These are phyloP conservation scores for Nymphalis c-album DNA, from an alignment of 2,888 invertebrate genomes.

Conservation along the genomic window DNA sequence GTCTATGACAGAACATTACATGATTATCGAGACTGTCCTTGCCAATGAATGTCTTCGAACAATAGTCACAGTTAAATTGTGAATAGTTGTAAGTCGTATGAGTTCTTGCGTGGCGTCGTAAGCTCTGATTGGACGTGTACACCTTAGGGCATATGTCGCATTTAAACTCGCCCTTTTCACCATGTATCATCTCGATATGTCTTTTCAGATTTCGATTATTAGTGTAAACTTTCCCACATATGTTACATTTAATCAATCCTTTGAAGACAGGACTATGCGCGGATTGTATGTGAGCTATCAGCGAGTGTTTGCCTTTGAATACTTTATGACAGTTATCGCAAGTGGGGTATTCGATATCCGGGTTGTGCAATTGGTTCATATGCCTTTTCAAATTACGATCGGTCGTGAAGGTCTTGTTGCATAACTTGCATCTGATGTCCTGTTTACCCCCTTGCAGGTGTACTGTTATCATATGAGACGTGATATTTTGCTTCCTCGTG, in stretches of 20 bases:
- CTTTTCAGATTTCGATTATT: slow-evolving; percentile 61
- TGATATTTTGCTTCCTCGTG: slow-evolving; percentile 66
- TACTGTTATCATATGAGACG: slow-evolving; percentile 65
- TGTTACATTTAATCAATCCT: slow-evolving; percentile 49
- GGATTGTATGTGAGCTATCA: slow-evolving; percentile 58
- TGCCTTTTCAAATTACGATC: slow-evolving; percentile 64
- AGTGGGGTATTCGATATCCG: slow-evolving; percentile 53
- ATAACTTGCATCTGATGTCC: slow-evolving; percentile 53
- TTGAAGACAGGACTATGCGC: slow-evolving; percentile 47
- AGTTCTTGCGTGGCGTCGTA: slow-evolving; percentile 54
- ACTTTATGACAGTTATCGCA: slow-evolving; percentile 60
- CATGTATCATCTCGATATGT: slow-evolving; percentile 63
- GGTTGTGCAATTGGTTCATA: slow-evolving; percentile 59
- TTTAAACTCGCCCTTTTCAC: slow-evolving; percentile 53
- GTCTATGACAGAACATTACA: slow-evolving; percentile 38
- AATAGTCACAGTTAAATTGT: slow-evolving; percentile 43
- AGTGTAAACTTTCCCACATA: slow-evolving; percentile 60
- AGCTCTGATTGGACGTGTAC: slow-evolving; percentile 63
- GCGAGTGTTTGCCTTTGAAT: slow-evolving; percentile 57
- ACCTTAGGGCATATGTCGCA: slow-evolving; percentile 66
- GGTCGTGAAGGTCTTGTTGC: slow-evolving; percentile 59
- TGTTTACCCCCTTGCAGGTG: slow-evolving; percentile 56
- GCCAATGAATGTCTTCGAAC: slow-evolving; percentile 44
- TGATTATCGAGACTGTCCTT: slow-evolving; percentile 49
- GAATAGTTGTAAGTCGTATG: slow-evolving; percentile 44